These are phyloP conservation scores for Synanthedon andrenaeformis DNA, from an alignment of 2,888 invertebrate genomes.

Conservation along the genomic window DNA sequence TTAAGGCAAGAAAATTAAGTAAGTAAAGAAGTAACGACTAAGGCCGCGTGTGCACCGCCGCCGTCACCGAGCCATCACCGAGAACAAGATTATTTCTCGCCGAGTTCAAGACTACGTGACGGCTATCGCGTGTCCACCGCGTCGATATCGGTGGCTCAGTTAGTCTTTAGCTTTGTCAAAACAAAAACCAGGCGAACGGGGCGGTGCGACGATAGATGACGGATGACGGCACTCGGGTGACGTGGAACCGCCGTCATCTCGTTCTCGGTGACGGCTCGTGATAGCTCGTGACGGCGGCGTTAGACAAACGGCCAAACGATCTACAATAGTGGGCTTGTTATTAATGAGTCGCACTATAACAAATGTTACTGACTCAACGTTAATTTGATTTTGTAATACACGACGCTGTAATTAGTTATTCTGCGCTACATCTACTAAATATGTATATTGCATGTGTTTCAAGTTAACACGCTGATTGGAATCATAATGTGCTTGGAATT, in stretches of 20 bases:
- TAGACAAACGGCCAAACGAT: background rate
- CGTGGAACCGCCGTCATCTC: background rate
- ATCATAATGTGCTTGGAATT: background rate
- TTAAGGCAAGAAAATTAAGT: no score
- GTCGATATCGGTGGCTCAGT: no score
- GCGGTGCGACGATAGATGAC: background rate
- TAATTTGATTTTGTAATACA: constrained; percentile 13
- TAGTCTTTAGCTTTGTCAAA: background rate
- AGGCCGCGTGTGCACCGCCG: background rate
- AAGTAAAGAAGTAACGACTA: no score
- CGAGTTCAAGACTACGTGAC: no score
- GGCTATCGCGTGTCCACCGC: no score
- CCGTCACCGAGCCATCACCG: background rate
- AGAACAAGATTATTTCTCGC: background rate
- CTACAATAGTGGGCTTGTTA: no score
- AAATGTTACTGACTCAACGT: constrained; percentile 7
- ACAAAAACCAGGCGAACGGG: background rate
- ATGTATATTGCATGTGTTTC: background rate
- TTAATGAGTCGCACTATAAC: constrained; percentile 3
- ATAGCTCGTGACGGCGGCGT: background rate
- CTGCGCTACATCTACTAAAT: constrained; percentile 2
- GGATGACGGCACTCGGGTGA: background rate
- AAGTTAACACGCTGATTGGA: background rate
- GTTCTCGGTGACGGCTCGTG: background rate
- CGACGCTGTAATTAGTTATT: constrained; percentile 17